Base-by-base conservation (phyloP, 2,113 vertebrate genomes). In the Apeltes quadracus region DNA sequence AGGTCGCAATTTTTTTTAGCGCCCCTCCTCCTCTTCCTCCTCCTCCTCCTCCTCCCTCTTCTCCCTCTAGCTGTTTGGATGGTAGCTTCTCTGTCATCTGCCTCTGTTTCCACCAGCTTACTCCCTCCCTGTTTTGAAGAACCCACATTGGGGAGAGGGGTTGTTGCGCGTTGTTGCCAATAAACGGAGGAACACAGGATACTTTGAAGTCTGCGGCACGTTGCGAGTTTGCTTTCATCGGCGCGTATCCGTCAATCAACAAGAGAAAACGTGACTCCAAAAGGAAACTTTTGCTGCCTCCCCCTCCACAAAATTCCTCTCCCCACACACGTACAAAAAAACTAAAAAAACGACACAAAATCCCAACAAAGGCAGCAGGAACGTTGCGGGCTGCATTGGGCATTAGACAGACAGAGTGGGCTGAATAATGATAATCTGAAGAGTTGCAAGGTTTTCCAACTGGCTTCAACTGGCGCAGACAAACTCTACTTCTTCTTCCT, bases 161-260 rank as follows among this genome's bases (percentile, higher is more conserved):
- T 77, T 89, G 83, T 79, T 84, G 76, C 58, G 78, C 55, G 51
- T 78, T 77, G 83, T 86, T 84, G 82, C 77, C 81, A 85, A 86
- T 85, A 90, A 91, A 86, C 72, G 78, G 73, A 46, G 14, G 76
- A 78, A 81, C 76, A 84, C 54, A 78, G 68, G 78, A 78, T 77
- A 39, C 65, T 91, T 89, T 92, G 90, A 89, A 88, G 91, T 82
- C 41, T 1, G 80, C 72, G 80, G 79, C 76, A 85, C 76, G 72
- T 72, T 78, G 81, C 64, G 81, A 83, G 86, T 23, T 85, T 67
- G 53, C 89, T 91, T 92, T 92, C 84, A 89, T 90, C 80, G 48
- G 73, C 78, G 83, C 71, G 41, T 66, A 70, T 83, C 80, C 78
- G 88, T 86, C 91, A 90, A 71, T 91, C 89, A 85, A 59, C 59